Evolutionary conservation across 2,888 invertebrate genomes (phyloP).

Genomic region (Ommatoiulus sabulosus): DNA sequence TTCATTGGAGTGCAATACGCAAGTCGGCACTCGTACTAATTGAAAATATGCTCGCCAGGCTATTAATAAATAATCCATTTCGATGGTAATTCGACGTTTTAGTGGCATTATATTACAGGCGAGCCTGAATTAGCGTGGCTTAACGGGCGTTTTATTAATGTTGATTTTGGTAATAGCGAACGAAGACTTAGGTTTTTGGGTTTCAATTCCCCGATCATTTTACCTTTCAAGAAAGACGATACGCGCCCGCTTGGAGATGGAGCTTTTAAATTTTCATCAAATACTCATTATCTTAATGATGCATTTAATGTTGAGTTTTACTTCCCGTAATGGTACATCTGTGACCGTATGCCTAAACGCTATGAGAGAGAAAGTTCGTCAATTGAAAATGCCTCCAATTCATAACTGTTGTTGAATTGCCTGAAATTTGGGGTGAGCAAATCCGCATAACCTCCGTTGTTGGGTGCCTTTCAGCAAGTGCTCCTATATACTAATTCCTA

Average conservation of each 20-base stretch:
- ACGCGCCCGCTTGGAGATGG: background rate
- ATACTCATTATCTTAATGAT: slow-evolving; percentile 40
- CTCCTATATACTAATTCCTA: background rate
- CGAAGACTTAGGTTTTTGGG: slow-evolving; percentile 6
- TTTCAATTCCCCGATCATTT: background rate
- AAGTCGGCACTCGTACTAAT: slow-evolving; percentile 23
- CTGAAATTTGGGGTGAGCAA: background rate
- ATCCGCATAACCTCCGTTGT: slow-evolving; percentile 2
- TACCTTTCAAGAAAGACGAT: slow-evolving; percentile 12
- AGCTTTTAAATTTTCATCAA: slow-evolving; percentile 35
- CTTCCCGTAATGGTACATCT: background rate
- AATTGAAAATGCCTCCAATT: slow-evolving; percentile 12
- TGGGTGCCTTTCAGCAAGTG: background rate
- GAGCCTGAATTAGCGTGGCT: slow-evolving; percentile 23
- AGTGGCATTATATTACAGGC: background rate
- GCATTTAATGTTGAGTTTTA: background rate
- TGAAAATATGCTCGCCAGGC: background rate
- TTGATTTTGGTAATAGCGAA: slow-evolving; percentile 40
- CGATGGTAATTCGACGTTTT: slow-evolving; percentile 30
- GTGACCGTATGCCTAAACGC: background rate
- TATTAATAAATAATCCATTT: slow-evolving; percentile 29
- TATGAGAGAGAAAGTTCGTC: background rate
- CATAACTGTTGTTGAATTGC: slow-evolving; percentile 1
- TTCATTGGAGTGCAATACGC: too few relatives aligned
- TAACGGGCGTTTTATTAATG: slow-evolving; percentile 23